A percentile compares a stretch with the other conserved stretches of the same genome.
Evolutionary conservation across 2,113 vertebrate genomes (phyloP).

Genomic region (Ginglymostoma cirratum): DNA sequence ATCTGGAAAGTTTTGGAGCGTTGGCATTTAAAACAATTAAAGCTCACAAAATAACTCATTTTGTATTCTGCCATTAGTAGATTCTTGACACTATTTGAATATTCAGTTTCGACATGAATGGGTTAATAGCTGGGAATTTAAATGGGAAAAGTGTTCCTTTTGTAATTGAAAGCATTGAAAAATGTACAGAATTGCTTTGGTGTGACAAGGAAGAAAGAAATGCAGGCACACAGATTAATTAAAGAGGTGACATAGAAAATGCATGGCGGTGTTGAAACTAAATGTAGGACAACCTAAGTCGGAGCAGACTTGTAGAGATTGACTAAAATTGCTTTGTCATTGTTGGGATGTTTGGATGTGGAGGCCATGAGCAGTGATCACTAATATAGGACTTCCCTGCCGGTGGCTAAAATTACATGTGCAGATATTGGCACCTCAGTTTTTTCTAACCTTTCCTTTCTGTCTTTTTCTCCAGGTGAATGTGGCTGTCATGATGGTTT

Average conservation of each 20-base stretch:
- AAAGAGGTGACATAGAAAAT: background rate
- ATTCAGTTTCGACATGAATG: background rate
- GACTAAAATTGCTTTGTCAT: background rate
- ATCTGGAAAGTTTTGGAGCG: background rate
- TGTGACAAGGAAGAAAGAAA: background rate
- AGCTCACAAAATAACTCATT: background rate
- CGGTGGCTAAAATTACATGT: background rate
- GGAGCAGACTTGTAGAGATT: background rate
- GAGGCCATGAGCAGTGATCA: background rate
- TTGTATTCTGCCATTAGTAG: background rate
- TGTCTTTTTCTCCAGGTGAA: conserved; percentile 65
- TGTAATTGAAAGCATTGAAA: background rate
- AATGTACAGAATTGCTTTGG: background rate
- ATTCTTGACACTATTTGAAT: background rate
- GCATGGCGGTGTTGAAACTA: background rate
- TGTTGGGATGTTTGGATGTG: background rate
- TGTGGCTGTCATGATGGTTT: conserved; percentile 96
- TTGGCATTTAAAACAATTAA: background rate
- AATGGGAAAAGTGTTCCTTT: background rate
- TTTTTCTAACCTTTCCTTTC: conserved; percentile 40
- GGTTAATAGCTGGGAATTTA: background rate
- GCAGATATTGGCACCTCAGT: background rate
- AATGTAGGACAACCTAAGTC: background rate
- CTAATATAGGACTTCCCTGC: background rate
- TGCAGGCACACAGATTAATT: background rate